A percentile compares a stretch with the other conserved stretches of the same genome.
Conservation (phyloP, 1,140 invertebrate species). For the Ephestia elutella region DNA sequence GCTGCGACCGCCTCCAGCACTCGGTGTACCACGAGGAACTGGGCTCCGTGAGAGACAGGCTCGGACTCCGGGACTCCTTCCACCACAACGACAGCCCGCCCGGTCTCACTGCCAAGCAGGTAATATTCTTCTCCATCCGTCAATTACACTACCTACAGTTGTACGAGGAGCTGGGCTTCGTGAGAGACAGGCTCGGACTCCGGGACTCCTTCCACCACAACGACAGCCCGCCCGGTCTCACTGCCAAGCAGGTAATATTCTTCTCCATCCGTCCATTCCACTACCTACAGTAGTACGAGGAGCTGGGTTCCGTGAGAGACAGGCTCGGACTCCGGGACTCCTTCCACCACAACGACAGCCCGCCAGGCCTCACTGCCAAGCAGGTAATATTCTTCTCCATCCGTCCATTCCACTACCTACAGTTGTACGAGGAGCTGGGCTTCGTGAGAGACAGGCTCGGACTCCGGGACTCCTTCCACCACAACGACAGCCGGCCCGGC, state of each 20-base stretch:
- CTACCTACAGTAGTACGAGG: too few relatives aligned
- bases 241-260: conserved; percentile 72
- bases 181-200: conserved; percentile 86
- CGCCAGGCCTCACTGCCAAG: conserved; percentile 82
- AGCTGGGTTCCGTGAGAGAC: conserved; percentile 87
- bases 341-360: conserved; percentile 78
- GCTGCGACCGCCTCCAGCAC: conserved; percentile 89
- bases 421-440: conserved; percentile 90
- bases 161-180: conserved; percentile 90
- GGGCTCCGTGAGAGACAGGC: conserved; percentile 84
- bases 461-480: conserved; percentile 75
- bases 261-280: background rate
- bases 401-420: background rate
- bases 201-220: conserved; percentile 73
- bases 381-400: conserved; percentile 53
- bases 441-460: conserved; percentile 87
- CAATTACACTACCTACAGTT: too few relatives aligned
- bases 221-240: conserved; percentile 86
- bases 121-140: conserved; percentile 23
- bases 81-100: conserved; percentile 82
- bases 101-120: conserved; percentile 79
- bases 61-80: conserved; percentile 80
- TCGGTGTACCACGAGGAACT: conserved; percentile 92
- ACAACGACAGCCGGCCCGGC: conserved; percentile 84
- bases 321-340: conserved; percentile 83